Base-by-base conservation (phyloP, 2,797 vertebrate genomes). In the Picus viridis region DNA sequence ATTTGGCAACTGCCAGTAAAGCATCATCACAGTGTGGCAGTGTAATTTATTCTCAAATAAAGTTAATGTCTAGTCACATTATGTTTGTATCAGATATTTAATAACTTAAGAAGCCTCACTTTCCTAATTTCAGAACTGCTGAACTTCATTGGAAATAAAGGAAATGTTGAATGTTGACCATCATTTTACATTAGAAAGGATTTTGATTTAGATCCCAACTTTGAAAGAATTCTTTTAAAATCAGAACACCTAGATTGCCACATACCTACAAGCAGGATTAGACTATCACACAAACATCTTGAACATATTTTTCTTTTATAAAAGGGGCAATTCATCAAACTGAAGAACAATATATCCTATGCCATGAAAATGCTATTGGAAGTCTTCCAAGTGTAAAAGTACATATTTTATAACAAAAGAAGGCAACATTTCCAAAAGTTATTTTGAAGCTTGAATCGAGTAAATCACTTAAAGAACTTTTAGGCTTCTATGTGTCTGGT, bases 281-380 rank as follows among this genome's bases (percentile, higher is more conserved):
- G 22, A 63, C 18, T 80, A 77, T 67, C 67, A 63, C 51, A 59
- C 19, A 56, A n/a, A 95, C 85, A 95, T 92, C 86, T 93, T 95
- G 94, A 94, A 90, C 39, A n/a, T 47, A 94, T 95, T 92, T 92
- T 86, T 93, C 14, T 65, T 85, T 91, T 89, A 90, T 88, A 75
- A 87, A 87, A 75, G 67, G 75, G 7, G 43, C 43, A 86, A 91
- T 94, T 88, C 76, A 92, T 95, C 91, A 94, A 91, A 78, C 27
- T 54, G 30, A 26, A 70, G 63, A 90, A 90, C 67, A 92, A 93
- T 92, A 45, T 53, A 72, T 56, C 17, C n/a, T 45, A 18, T 29
- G 34, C 3, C 47, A 81, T 26, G 59, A 69, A 86, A 94, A 12
- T 47, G 36, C 5, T 89, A 61, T 86, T 87, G 72, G 86, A 94